Conservation (phyloP, 2,113 vertebrate genomes). For the Chionis minor region DNA sequence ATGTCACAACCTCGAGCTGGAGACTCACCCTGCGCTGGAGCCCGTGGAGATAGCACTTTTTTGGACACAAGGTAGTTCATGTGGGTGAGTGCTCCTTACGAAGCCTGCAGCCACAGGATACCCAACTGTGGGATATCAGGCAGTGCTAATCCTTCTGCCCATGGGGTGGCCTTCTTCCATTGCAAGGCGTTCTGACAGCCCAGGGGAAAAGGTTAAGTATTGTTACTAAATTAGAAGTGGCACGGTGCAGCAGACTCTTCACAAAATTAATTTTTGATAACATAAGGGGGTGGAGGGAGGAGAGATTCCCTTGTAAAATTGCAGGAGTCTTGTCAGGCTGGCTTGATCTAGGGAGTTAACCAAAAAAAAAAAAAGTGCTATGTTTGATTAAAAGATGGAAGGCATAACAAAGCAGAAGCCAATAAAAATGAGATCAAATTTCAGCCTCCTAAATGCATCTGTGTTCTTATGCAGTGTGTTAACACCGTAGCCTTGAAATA, state of each 20-base stretch:
- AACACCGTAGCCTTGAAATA: background rate
- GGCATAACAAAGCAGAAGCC: background rate
- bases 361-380: background rate
- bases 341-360: background rate
- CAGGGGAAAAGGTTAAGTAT: background rate
- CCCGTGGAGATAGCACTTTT: background rate
- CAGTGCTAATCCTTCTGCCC: background rate
- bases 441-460: background rate
- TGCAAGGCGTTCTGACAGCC: background rate
- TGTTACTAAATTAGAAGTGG: background rate
- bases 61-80: background rate
- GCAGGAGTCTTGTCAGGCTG: background rate
- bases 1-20: background rate
- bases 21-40: background rate
- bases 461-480: background rate
- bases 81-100: background rate
- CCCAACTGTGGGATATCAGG: background rate
- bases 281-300: background rate
- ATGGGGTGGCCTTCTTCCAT: background rate
- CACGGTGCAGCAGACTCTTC: background rate
- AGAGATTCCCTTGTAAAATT: constrained; percentile 1
- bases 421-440: background rate
- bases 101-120: background rate
- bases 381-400: background rate
- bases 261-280: background rate